phyloP scores from a whole-genome alignment of 2,797 vertebrate genomes.

The Menidia menidia region DNA sequence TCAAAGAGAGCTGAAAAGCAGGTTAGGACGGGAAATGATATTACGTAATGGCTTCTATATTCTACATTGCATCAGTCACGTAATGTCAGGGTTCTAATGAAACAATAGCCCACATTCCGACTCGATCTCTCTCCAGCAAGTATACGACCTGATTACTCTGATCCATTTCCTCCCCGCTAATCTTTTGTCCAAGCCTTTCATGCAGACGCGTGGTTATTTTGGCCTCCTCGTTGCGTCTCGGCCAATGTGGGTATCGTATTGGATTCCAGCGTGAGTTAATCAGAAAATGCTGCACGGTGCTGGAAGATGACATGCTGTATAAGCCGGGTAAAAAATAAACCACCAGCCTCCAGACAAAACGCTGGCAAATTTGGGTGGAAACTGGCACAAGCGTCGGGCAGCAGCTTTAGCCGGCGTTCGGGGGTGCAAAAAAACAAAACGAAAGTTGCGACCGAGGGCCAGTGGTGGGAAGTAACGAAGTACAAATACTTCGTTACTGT shows the following conservation, averaged over 20 bases:
- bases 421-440: not conserved
- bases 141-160: not conserved
- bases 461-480: too few relatives aligned
- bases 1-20: slow-evolving; percentile 21
- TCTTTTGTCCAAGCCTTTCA: slow-evolving; percentile 33
- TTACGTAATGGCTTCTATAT: not conserved
- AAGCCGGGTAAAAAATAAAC: slow-evolving; percentile 41
- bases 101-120: not conserved
- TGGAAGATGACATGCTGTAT: slow-evolving; percentile 51
- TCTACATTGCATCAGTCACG: not conserved
- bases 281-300: slow-evolving; percentile 51
- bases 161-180: slow-evolving; percentile 5
- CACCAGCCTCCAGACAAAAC: slow-evolving; percentile 38
- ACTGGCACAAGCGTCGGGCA: slow-evolving; percentile 5
- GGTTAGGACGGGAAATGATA: slow-evolving; percentile 5
- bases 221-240: not conserved
- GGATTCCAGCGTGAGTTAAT: slow-evolving; percentile 60
- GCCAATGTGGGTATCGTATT: slow-evolving; percentile 57
- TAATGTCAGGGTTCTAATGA: not conserved
- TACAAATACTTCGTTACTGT: too few relatives aligned
- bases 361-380: slow-evolving; percentile 30
- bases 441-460: not conserved
- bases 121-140: not conserved
- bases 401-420: slow-evolving; percentile 9
- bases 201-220: not conserved